These are phyloP conservation scores for Paradoxurus hermaphroditus DNA, from an alignment of 2,113 vertebrate genomes.

Conservation along the genomic window DNA sequence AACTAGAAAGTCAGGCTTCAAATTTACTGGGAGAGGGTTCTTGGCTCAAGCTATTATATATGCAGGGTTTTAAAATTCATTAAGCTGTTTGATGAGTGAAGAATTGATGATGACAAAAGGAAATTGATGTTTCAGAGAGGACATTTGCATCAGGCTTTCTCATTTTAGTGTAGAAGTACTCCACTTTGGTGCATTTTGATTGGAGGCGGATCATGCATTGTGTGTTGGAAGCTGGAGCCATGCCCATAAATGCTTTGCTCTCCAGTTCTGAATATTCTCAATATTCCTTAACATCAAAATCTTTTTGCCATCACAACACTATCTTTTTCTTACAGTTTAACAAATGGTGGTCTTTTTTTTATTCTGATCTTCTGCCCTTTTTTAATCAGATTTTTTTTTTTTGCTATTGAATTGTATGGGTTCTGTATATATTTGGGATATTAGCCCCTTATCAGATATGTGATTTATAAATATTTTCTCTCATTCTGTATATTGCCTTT, in stretches of 20 bases:
- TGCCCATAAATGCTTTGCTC: not conserved
- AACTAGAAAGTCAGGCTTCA: not conserved
- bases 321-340: not conserved
- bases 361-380: not conserved
- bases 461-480: not conserved
- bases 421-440: not conserved
- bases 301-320: not conserved
- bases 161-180: not conserved
- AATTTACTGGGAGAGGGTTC: not conserved
- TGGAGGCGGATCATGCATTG: not conserved
- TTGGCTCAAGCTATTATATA: not conserved
- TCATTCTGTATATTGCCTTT: not conserved
- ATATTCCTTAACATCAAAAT: not conserved
- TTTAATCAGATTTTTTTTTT: not conserved
- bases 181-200: not conserved
- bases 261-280: constrained; percentile 19
- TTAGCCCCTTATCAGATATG: not conserved
- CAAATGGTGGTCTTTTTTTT: not conserved
- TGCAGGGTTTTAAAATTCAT: not conserved
- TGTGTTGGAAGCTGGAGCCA: not conserved
- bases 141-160: not conserved
- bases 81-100: not conserved
- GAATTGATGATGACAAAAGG: not conserved
- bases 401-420: not conserved
- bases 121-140: not conserved